These are phyloP conservation scores for Athetis lepigone DNA, from an alignment of 2,888 invertebrate species.

Conservation along the genomic window DNA sequence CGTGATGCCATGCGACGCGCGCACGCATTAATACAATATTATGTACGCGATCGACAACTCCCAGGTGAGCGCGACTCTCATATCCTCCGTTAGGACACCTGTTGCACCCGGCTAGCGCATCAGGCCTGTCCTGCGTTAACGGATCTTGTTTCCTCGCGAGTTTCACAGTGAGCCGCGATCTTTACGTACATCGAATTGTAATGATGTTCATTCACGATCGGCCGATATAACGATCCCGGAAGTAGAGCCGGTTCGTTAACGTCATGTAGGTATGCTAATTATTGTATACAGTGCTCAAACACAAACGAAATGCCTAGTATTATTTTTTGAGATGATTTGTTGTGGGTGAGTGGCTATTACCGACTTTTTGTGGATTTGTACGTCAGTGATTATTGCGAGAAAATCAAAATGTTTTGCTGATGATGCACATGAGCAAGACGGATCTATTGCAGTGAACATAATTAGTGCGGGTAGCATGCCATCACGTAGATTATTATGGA, in stretches of 20 bases:
- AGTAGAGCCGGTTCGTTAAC: slow-evolving; percentile 88
- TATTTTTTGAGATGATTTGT: slow-evolving; percentile 58
- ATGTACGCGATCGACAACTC: slow-evolving; percentile 89
- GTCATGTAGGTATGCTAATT: slow-evolving; percentile 88
- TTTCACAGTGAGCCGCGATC: slow-evolving; percentile 72
- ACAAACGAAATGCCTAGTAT: slow-evolving; percentile 68
- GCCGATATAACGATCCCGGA: slow-evolving; percentile 88
- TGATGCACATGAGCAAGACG: slow-evolving; percentile 41
- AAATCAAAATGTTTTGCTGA: slow-evolving; percentile 43
- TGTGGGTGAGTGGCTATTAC: slow-evolving; percentile 57
- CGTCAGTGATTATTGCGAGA: slow-evolving; percentile 44
- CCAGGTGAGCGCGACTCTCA: slow-evolving; percentile 86
- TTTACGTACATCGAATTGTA: slow-evolving; percentile 78
- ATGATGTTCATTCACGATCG: slow-evolving; percentile 85
- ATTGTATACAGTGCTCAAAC: slow-evolving; percentile 80
- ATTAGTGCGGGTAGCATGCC: slow-evolving; percentile 55
- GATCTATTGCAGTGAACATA: slow-evolving; percentile 45
- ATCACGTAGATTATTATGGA: slow-evolving; percentile 54
- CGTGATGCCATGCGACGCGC: slow-evolving; percentile 80
- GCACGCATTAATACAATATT: slow-evolving; percentile 81
- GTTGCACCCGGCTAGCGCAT: slow-evolving; percentile 53
- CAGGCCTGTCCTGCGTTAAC: slow-evolving; percentile 62
- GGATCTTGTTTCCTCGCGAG: slow-evolving; percentile 68
- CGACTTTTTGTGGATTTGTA: slow-evolving; percentile 39
- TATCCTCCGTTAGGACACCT: slow-evolving; percentile 66